Percentiles rank a stretch among this genome's conserved stretches.
phyloP scores from a whole-genome alignment of 2,888 invertebrate genomes.

The Lasioglossum calceatum region DNA sequence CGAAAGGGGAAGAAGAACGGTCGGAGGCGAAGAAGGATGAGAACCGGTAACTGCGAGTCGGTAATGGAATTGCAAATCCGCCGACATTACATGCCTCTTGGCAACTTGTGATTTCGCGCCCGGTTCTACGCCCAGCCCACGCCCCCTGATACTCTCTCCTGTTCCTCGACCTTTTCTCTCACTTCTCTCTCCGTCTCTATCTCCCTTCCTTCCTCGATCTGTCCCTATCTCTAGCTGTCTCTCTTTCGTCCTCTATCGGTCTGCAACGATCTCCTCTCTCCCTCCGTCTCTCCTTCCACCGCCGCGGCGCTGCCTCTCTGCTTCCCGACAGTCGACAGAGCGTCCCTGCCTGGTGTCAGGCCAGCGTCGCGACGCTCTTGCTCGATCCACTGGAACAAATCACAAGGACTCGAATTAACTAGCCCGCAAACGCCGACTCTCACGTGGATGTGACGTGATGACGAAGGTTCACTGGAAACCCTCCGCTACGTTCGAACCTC shows the following conservation, averaged over 20 bases:
- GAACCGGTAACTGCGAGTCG: constrained; percentile 60
- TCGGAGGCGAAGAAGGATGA: constrained; percentile 33
- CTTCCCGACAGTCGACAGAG: background rate
- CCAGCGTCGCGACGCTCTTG: constrained; percentile 32
- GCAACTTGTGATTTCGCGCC: constrained; percentile 82
- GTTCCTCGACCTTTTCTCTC: background rate
- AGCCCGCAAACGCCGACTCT: constrained; percentile 58
- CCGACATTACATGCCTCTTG: constrained; percentile 83
- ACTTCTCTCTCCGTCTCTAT: background rate
- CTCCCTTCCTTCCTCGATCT: background rate
- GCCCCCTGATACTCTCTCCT: constrained; percentile 56
- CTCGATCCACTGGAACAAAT: constrained; percentile 51
- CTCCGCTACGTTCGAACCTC: constrained; percentile 23
- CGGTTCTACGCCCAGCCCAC: constrained; percentile 68
- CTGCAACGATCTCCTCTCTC: background rate
- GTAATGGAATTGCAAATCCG: constrained; percentile 83
- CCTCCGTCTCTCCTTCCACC: background rate
- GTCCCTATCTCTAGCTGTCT: background rate
- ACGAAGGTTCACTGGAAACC: constrained; percentile 33
- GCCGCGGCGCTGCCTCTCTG: background rate
- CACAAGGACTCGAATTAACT: constrained; percentile 74
- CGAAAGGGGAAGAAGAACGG: constrained; percentile 22
- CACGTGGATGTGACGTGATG: constrained; percentile 60
- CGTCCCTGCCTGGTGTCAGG: constrained; percentile 4
- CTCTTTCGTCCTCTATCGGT: background rate